phyloP scores from a whole-genome alignment of 2,888 invertebrate genomes.

The Diarsia rubi region DNA sequence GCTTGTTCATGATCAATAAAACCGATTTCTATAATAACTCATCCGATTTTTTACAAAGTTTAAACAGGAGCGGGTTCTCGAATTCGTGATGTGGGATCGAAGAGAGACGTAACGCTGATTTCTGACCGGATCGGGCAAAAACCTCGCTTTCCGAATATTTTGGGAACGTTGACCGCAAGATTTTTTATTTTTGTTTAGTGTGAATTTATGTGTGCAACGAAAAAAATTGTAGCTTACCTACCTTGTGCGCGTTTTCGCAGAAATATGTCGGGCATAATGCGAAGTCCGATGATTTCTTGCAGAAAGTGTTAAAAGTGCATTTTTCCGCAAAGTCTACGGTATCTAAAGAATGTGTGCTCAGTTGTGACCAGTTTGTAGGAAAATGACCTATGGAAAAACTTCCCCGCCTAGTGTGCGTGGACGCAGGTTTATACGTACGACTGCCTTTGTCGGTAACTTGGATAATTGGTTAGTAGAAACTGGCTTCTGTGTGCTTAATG shows the following conservation, averaged over 20 bases:
- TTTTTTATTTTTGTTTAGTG: conserved; percentile 59
- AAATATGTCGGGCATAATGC: conserved; percentile 47
- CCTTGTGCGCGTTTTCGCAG: conserved; percentile 33
- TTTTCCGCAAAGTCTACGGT: conserved; percentile 57
- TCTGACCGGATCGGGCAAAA: conserved; percentile 59
- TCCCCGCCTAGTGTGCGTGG: conserved; percentile 36
- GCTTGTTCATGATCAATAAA: conserved; percentile 76
- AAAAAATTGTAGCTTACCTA: conserved; percentile 37
- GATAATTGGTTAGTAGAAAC: conserved; percentile 60
- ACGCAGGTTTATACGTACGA: conserved; percentile 46
- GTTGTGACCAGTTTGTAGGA: conserved; percentile 51
- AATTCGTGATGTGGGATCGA: conserved; percentile 58
- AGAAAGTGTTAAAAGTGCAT: conserved; percentile 68
- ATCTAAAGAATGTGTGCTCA: conserved; percentile 53
- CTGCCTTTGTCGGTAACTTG: conserved; percentile 63
- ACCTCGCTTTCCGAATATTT: conserved; percentile 53
- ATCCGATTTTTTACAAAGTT: conserved; percentile 24
- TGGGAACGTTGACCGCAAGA: conserved; percentile 62
- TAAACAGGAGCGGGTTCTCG: conserved; percentile 13
- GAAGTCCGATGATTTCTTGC: conserved; percentile 45
- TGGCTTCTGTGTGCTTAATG: conserved; percentile 53
- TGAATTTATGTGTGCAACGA: conserved; percentile 30
- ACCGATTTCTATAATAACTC: conserved; percentile 62
- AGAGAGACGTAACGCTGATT: conserved; percentile 65
- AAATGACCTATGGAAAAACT: conserved; percentile 61